Evolutionary conservation across 2,113 vertebrate species (phyloP).

Genomic region (Calyptomena viridis): DNA sequence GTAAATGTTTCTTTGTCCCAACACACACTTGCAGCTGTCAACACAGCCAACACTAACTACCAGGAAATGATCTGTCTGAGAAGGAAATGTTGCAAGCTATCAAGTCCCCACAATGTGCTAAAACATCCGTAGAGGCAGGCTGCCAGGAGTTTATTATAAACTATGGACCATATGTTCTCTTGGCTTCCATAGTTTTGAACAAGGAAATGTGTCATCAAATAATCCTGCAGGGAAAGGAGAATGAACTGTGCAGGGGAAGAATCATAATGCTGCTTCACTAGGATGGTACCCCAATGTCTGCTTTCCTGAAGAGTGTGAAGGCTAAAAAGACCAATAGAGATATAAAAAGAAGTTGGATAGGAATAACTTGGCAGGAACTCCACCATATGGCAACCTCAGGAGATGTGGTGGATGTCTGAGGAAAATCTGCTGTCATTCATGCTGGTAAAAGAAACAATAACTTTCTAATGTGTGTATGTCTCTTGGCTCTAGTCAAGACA

Average conservation of each 20-base stretch:
- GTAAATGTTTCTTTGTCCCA: conserved; percentile 45
- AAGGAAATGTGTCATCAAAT: conserved; percentile 64
- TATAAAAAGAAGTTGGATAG: background rate
- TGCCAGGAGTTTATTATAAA: conserved; percentile 60
- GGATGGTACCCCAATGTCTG: background rate
- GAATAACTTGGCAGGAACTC: conserved; percentile 25
- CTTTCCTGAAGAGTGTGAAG: conserved; percentile 31
- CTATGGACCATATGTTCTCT: conserved; percentile 49
- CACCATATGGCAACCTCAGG: background rate
- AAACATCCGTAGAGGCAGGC: conserved; percentile 57
- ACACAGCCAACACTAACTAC: conserved; percentile 53
- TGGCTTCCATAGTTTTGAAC: conserved; percentile 37
- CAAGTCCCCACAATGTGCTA: conserved; percentile 56
- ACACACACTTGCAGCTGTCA: conserved; percentile 54
- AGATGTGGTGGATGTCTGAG: background rate
- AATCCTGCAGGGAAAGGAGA: background rate
- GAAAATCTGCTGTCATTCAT: background rate
- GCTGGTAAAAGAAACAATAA: background rate
- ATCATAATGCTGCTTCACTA: background rate
- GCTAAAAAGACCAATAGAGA: background rate
- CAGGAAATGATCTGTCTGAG: conserved; percentile 62
- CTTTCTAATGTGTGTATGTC: background rate
- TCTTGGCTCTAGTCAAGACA: background rate
- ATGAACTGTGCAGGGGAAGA: background rate
- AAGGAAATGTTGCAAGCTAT: conserved; percentile 57